phyloP scores from a whole-genome alignment of 2,113 vertebrate species.

The Buteo buteo region DNA sequence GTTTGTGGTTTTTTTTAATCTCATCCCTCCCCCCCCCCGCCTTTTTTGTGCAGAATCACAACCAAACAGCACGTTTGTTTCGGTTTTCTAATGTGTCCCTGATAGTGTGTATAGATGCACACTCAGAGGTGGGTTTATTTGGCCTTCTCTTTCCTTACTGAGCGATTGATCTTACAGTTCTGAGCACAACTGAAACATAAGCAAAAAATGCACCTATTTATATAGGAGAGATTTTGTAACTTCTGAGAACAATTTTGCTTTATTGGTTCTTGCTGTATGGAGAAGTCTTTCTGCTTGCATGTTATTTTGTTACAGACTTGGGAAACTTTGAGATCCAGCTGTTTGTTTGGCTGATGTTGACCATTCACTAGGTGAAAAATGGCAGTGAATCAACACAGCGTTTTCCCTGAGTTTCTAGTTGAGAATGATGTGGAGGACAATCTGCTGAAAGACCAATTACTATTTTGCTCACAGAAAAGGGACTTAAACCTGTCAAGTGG shows the following conservation, averaged over 20 bases:
- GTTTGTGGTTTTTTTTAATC: neutral
- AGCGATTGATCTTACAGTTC: neutral
- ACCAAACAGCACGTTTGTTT: accelerated
- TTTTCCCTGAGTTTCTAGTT: neutral
- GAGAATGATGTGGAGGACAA: neutral
- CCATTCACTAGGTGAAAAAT: neutral
- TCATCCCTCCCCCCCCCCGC: accelerated
- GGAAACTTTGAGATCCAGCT: neutral
- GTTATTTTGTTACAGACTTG: neutral
- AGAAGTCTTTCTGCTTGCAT: neutral
- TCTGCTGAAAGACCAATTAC: neutral
- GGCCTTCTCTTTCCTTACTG: neutral
- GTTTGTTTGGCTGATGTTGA: neutral
- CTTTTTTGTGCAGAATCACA: neutral
- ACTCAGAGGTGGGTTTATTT: neutral
- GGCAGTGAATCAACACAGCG: neutral
- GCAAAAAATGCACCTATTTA: neutral
- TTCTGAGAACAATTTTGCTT: neutral
- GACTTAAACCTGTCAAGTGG: neutral
- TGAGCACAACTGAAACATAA: neutral
- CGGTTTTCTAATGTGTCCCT: neutral
- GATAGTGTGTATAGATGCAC: no score
- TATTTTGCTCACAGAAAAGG: neutral
- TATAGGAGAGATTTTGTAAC: neutral
- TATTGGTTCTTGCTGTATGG: neutral